Base-by-base conservation (phyloP, 2,888 invertebrate genomes). In the Drosophila monieri region DNA sequence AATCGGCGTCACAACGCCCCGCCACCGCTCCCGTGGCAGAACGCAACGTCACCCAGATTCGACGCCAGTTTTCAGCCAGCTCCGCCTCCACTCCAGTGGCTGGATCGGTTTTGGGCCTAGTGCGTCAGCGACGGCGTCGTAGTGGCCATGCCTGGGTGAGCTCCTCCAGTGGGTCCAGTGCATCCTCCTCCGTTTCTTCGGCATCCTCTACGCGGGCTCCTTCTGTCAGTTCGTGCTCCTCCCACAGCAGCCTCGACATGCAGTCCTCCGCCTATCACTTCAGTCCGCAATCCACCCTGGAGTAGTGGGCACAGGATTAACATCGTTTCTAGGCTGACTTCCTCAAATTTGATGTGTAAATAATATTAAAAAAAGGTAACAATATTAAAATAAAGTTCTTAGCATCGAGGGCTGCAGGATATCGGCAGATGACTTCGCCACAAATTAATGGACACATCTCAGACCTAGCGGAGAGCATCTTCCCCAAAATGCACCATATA, bases 71-170 rank as follows among this genome's bases (percentile, higher is more conserved):
- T 21, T 65, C 59, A 23, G 44, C 35, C n/a, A 37, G 85, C 0
- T 77, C 80, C 0, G 72, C 73, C 15, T 80, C 80, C 1, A 84
- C 83, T 2, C 86, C 88, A 0, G 81, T 91, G 2, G 86, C 85
- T 0, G 90, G 90, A 18, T 88, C 89, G 0, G 88, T 89, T 1
- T 44, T 90, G 21, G 83, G 85, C 0, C 55, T 90, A 18, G 90
- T 88, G 4, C 75, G 90, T 5, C 84, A 84, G 30, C 65, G 76
- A 0, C 62, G 88, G 0, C 73, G 78, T 0, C 78, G 77, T 41
- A 79, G 69, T 39, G 74, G 78, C 0, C 86, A 79, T 41, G 88
- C 81, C 25, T 85, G 88, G 79, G 73, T 74, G 2, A 85, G 83
- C 6, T 86, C 89, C 1, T 86, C 85, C 12, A 89, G 85, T 18